Evolutionary conservation across 1,140 invertebrate genomes (phyloP).

Genomic region (Bombus difficillimus): DNA sequence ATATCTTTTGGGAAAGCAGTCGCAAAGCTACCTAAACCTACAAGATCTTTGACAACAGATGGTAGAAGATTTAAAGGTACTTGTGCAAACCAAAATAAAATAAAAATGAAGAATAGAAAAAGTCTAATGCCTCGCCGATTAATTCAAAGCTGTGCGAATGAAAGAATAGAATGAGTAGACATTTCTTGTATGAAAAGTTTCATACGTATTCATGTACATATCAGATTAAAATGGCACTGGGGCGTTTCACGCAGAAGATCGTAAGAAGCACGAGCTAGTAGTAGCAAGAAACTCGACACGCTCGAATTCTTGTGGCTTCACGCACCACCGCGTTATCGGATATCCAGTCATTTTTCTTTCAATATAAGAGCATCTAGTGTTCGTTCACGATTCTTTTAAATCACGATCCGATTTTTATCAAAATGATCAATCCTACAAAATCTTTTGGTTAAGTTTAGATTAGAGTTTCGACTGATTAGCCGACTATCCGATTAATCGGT

Average conservation of each 20-base stretch:
- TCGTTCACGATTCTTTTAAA: conserved; percentile 7
- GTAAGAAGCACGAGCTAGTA: neutral
- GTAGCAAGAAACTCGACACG: conserved; percentile 62
- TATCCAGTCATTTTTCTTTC: conserved; percentile 43
- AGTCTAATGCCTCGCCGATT: neutral
- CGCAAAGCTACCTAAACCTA: neutral
- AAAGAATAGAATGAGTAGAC: no score
- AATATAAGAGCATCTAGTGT: conserved; percentile 9
- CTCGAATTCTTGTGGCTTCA: conserved; percentile 69
- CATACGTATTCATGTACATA: neutral
- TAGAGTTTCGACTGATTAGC: no score
- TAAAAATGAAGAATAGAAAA: neutral
- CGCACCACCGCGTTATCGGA: conserved; percentile 44
- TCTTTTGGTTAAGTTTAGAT: neutral
- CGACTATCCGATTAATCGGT: no score
- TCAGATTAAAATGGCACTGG: neutral
- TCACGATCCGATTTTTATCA: neutral
- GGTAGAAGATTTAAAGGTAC: neutral
- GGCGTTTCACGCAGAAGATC: conserved; percentile 1
- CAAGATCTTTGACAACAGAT: neutral
- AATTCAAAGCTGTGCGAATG: neutral
- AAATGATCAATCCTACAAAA: neutral
- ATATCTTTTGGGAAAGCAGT: neutral
- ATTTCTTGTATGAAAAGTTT: neutral
- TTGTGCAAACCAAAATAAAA: neutral